Percentiles rank a stretch among this genome's conserved stretches.
Conservation (phyloP, 2,113 vertebrate species). For the Aptenodytes patagonicus region DNA sequence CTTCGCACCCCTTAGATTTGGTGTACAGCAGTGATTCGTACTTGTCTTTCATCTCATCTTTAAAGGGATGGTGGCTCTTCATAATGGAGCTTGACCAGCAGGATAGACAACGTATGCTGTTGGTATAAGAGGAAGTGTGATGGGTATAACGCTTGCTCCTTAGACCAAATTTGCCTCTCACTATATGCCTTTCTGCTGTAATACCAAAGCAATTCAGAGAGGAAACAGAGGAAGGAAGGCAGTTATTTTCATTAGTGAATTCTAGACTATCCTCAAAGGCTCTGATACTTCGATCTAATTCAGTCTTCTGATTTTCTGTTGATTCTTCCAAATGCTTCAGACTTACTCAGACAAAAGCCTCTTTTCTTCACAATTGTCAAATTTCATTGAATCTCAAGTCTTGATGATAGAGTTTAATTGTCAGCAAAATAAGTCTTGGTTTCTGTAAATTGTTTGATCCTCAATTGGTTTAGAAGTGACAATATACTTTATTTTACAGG, state of each 20-base stretch:
- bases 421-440: constrained; percentile 71
- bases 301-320: constrained; percentile 33
- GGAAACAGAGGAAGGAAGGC: background rate
- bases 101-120: background rate
- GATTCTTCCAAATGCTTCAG: constrained; percentile 38
- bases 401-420: constrained; percentile 64
- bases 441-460: constrained; percentile 68
- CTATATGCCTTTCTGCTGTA: background rate
- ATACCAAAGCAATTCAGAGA: background rate
- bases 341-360: constrained; percentile 38
- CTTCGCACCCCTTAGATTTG: background rate
- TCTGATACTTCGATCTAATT: constrained; percentile 23
- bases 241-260: constrained; percentile 19
- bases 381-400: constrained; percentile 47
- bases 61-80: background rate
- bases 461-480: constrained; percentile 66
- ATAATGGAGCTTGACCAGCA: background rate
- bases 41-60: background rate
- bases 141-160: background rate
- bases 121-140: background rate
- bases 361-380: constrained; percentile 68
- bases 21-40: background rate
- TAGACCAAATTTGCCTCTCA: background rate
- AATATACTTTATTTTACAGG: constrained; percentile 50
- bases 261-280: constrained; percentile 18